Percentiles rank a stretch among this genome's conserved stretches.
Evolutionary conservation across 2,113 vertebrate genomes (phyloP).

Genomic region (Canis aureus): DNA sequence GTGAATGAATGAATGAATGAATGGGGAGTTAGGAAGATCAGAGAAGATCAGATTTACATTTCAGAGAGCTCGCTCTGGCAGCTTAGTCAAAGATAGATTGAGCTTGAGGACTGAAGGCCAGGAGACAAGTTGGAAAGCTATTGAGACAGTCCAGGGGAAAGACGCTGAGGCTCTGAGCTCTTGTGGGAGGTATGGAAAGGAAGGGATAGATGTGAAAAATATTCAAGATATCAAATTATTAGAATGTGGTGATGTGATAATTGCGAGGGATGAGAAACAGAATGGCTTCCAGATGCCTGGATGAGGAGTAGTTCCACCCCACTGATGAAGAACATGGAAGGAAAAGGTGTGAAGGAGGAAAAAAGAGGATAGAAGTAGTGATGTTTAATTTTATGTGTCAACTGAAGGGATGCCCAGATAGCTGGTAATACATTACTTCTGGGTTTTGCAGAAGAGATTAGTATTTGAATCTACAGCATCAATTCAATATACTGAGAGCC

Average conservation of each 20-base stretch:
- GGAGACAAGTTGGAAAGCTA: neutral
- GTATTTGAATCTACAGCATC: neutral
- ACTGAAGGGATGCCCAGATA: neutral
- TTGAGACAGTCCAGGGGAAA: neutral
- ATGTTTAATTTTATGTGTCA: neutral
- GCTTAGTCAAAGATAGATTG: neutral
- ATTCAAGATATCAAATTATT: neutral
- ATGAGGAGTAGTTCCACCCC: neutral
- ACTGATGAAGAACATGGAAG: neutral
- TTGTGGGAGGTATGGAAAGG: neutral
- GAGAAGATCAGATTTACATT: neutral
- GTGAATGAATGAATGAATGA: neutral
- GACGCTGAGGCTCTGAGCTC: neutral
- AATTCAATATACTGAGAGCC: neutral
- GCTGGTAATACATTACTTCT: neutral
- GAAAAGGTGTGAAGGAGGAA: neutral
- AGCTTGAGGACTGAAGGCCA: neutral
- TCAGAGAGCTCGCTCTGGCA: neutral
- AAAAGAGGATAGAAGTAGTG: neutral
- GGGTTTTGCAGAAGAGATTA: neutral
- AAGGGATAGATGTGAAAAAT: neutral
- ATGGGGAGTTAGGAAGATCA: neutral
- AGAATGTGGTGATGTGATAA: neutral
- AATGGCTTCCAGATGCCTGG: neutral
- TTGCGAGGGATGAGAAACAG: neutral